Percentiles rank a stretch among this genome's conserved stretches.
Conservation (phyloP, 2,888 invertebrate genomes). For the Drosophila monieri region DNA sequence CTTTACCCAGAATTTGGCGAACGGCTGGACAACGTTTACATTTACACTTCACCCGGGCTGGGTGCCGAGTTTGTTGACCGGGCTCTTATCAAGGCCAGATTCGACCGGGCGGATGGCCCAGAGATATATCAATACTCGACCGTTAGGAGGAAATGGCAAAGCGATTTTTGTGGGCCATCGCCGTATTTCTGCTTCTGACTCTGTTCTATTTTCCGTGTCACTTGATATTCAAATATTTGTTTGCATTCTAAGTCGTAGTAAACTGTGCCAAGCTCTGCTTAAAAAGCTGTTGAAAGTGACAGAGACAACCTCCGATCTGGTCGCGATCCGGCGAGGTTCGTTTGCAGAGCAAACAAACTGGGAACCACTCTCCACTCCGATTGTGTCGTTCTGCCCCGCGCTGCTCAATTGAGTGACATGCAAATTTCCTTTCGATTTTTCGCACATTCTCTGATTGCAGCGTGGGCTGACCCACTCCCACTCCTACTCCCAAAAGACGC, state of each 20-base stretch:
- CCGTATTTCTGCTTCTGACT: slow-evolving; percentile 12
- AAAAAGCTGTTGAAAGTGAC: slow-evolving; percentile 40
- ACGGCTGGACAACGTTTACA: slow-evolving; percentile 31
- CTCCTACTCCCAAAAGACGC: background rate
- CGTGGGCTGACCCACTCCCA: slow-evolving; percentile 25
- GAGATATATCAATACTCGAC: slow-evolving; percentile 32
- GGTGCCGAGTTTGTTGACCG: slow-evolving; percentile 25
- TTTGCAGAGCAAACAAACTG: slow-evolving; percentile 65
- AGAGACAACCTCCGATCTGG: slow-evolving; percentile 14
- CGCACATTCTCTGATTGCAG: slow-evolving; percentile 68
- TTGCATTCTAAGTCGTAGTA: slow-evolving; percentile 50
- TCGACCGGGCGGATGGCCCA: slow-evolving; percentile 32
- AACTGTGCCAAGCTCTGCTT: slow-evolving; percentile 59
- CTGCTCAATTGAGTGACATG: slow-evolving; percentile 69
- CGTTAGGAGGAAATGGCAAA: slow-evolving; percentile 62
- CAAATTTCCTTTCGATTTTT: slow-evolving; percentile 75
- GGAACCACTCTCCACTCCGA: slow-evolving; percentile 38
- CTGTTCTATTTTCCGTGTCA: slow-evolving; percentile 51
- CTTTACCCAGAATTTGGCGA: slow-evolving; percentile 25
- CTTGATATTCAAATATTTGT: slow-evolving; percentile 67
- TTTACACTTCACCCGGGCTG: slow-evolving; percentile 33
- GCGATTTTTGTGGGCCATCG: slow-evolving; percentile 38
- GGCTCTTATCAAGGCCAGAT: slow-evolving; percentile 41
- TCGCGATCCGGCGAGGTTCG: slow-evolving; percentile 12
- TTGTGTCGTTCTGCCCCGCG: slow-evolving; percentile 49